A percentile compares a stretch with the other conserved stretches of the same genome.
These are phyloP conservation scores for Salarias fasciatus DNA, from an alignment of 2,797 vertebrate genomes.

Conservation along the genomic window DNA sequence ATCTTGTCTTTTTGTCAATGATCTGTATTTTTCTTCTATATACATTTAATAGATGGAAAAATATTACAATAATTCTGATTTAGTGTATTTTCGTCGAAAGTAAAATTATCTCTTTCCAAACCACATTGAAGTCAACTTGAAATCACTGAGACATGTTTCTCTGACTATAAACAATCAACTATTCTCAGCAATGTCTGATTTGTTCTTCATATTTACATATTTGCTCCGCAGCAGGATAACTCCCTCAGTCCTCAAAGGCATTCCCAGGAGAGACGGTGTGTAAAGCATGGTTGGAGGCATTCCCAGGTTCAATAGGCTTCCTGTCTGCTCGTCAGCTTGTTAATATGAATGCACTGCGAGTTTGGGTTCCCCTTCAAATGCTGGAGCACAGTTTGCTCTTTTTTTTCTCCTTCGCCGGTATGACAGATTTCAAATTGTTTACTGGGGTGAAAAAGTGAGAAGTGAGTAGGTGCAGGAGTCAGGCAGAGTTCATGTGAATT, in stretches of 20 bases:
- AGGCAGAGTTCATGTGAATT: conserved; percentile 64
- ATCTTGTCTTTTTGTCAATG: too few relatives aligned
- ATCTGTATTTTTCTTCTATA: too few relatives aligned
- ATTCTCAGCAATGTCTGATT: too few relatives aligned
- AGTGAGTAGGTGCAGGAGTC: conserved; percentile 59
- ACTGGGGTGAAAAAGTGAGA: conserved; percentile 29
- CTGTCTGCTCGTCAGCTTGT: conserved; percentile 26
- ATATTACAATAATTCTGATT: too few relatives aligned
- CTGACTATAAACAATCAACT: too few relatives aligned
- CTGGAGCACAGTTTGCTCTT: conserved; percentile 22
- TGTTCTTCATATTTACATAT: conserved; percentile 10
- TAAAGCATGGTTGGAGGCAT: conserved; percentile 16
- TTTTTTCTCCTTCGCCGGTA: conserved; percentile 25
- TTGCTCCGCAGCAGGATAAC: conserved; percentile 6
- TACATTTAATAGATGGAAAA: too few relatives aligned
- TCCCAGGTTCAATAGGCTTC: conserved; percentile 13
- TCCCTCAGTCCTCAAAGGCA: background rate
- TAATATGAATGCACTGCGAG: conserved; percentile 16
- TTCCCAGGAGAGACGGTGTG: conserved; percentile 3
- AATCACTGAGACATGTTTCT: too few relatives aligned
- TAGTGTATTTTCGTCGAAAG: too few relatives aligned
- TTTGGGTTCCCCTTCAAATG: conserved; percentile 17
- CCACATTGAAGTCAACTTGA: too few relatives aligned
- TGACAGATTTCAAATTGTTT: conserved; percentile 60
- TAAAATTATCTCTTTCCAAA: too few relatives aligned